Conservation (phyloP, 1,140 invertebrate species). For the Leptonema lineaticorne region DNA sequence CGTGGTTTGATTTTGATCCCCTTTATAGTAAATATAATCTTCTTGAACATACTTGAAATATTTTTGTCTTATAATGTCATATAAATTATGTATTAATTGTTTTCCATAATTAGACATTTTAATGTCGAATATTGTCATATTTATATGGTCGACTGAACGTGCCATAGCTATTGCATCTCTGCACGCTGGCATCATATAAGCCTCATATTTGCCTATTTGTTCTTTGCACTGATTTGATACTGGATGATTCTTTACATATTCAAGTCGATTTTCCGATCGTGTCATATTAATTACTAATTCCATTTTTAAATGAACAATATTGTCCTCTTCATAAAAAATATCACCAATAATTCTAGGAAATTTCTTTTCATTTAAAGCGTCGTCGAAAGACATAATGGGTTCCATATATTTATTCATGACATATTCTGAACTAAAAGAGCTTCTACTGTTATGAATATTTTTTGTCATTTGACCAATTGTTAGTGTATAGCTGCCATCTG, state of each 20-base stretch:
- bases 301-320: too few species aligned
- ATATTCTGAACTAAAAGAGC: too few species aligned
- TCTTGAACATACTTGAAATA: conserved; percentile 46
- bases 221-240: conserved; percentile 52
- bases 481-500: too few species aligned
- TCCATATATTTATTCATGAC: too few species aligned
- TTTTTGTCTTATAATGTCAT: conserved; percentile 44
- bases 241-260: conserved; percentile 50
- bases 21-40: conserved; percentile 45
- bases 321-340: conserved; percentile 57
- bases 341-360: conserved; percentile 53
- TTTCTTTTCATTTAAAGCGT: conserved; percentile 56
- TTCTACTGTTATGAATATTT: too few species aligned
- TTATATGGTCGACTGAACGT: too few species aligned
- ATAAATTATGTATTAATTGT: conserved; percentile 46
- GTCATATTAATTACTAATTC: conserved; percentile 48
- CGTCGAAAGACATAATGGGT: conserved; percentile 54
- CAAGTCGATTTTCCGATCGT: conserved; percentile 54
- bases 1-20: conserved; percentile 53
- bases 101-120: too few species aligned
- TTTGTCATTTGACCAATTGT: too few species aligned
- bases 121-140: too few species aligned
- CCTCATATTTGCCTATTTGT: conserved; percentile 58
- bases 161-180: conserved; percentile 56
- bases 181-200: conserved; percentile 57